A percentile compares a stretch with the other conserved stretches of the same genome.
Conservation (phyloP, 2,888 invertebrate species). For the Cetonia aurata region DNA sequence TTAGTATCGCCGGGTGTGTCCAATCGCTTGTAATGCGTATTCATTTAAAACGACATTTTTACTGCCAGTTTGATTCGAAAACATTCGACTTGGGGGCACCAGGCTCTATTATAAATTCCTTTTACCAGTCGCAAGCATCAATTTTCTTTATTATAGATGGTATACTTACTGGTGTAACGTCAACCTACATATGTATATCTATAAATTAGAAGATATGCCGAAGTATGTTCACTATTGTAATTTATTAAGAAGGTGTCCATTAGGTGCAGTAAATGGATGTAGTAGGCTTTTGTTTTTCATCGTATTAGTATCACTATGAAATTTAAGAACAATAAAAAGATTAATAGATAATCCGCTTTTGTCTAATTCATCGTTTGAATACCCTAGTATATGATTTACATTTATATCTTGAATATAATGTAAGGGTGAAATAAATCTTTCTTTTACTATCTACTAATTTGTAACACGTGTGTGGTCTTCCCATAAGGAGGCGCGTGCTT, state of each 20-base stretch:
- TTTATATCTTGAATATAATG: no score
- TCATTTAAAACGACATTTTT: slow-evolving; percentile 14
- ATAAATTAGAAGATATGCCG: slow-evolving; percentile 26
- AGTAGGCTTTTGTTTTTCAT: slow-evolving; percentile 4
- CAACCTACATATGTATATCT: slow-evolving; percentile 1
- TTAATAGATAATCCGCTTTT: slow-evolving; percentile 24
- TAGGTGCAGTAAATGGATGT: slow-evolving; percentile 15
- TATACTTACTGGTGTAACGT: not conserved
- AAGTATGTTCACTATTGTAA: not conserved
- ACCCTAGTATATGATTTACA: no score
- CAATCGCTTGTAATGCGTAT: not conserved
- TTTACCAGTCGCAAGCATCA: not conserved
- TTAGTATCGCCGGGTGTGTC: not conserved
- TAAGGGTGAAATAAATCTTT: no score
- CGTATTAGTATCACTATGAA: slow-evolving; percentile 3
- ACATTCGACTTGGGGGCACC: not conserved
- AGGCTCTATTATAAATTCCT: not conserved
- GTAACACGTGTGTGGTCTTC: no score
- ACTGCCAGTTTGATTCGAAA: slow-evolving; percentile 9
- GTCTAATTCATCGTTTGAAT: not conserved
- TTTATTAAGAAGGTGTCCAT: slow-evolving; percentile 24
- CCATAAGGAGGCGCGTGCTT: no score
- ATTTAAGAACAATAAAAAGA: slow-evolving; percentile 24
- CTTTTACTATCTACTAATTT: no score
- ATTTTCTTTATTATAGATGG: not conserved